phyloP scores from a whole-genome alignment of 1,140 invertebrate genomes.

The Hyles vespertilio region DNA sequence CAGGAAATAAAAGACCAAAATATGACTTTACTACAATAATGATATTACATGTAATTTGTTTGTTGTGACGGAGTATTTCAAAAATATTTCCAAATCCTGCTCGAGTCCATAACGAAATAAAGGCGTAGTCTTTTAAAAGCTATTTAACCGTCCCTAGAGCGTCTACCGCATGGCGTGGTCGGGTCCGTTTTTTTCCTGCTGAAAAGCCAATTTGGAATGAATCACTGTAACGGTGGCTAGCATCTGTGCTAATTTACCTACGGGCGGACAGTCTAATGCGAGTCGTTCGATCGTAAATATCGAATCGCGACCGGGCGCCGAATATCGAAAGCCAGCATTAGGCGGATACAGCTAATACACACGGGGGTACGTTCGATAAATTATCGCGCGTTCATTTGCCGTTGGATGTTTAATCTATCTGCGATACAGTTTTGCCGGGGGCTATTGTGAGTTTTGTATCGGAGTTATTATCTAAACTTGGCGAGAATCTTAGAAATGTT shows the following conservation, averaged over 20 bases:
- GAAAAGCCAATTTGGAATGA: slow-evolving; percentile 75
- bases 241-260: slow-evolving; percentile 76
- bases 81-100: no score
- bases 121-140: slow-evolving; percentile 65
- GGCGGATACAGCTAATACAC: slow-evolving; percentile 75
- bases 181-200: slow-evolving; percentile 61
- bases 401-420: slow-evolving; percentile 75
- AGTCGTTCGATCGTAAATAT: slow-evolving; percentile 69
- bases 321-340: slow-evolving; percentile 75
- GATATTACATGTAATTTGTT: neutral
- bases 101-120: slow-evolving; percentile 18
- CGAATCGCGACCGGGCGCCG: slow-evolving; percentile 69
- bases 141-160: slow-evolving; percentile 66
- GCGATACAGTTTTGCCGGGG: slow-evolving; percentile 41
- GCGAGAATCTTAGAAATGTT: neutral
- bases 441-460: slow-evolving; percentile 43
- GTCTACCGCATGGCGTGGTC: slow-evolving; percentile 51
- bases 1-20: neutral
- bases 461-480: slow-evolving; percentile 12
- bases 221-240: slow-evolving; percentile 71
- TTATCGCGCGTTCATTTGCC: slow-evolving; percentile 75
- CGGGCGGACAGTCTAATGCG: slow-evolving; percentile 73
- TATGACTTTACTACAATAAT: neutral
- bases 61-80: neutral
- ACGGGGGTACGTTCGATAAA: slow-evolving; percentile 73